Evolutionary conservation across 2,888 invertebrate genomes (phyloP).

Genomic region (Lymantria dispar): DNA sequence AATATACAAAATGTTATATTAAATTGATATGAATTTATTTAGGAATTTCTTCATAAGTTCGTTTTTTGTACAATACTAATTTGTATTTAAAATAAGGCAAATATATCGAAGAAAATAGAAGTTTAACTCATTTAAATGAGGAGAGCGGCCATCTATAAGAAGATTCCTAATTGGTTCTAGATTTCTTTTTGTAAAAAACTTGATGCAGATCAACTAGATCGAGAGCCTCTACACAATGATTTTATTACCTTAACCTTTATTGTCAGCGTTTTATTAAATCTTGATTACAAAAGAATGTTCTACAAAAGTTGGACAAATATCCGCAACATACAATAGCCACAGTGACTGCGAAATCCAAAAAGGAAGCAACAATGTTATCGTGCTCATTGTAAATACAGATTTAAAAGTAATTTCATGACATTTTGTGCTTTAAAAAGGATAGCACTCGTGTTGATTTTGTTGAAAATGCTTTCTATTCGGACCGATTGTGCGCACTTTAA

Average conservation of each 20-base stretch:
- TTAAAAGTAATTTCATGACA: not conserved
- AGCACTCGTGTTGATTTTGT: not conserved
- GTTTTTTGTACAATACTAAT: too few relatives aligned
- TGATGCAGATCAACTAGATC: too few relatives aligned
- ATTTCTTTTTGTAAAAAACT: too few relatives aligned
- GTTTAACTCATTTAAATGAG: too few relatives aligned
- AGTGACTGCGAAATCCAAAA: constrained; percentile 12
- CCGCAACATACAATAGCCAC: constrained; percentile 5
- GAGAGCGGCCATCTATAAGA: too few relatives aligned
- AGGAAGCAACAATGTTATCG: constrained; percentile 17
- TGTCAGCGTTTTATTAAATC: constrained; percentile 16
- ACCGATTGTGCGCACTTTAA: constrained; percentile 8
- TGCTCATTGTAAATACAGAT: not conserved
- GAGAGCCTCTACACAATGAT: constrained; percentile 4
- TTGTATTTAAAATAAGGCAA: too few relatives aligned
- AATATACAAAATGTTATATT: too few relatives aligned
- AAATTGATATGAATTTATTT: too few relatives aligned
- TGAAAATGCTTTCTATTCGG: not conserved
- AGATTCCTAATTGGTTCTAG: too few relatives aligned
- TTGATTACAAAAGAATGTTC: constrained; percentile 10
- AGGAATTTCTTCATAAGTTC: too few relatives aligned
- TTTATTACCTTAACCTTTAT: constrained; percentile 5
- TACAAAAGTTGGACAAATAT: constrained; percentile 8
- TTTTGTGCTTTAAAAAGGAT: not conserved
- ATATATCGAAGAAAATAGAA: too few relatives aligned